phyloP scores from a whole-genome alignment of 2,888 invertebrate species.

The Chloroclystis v-ata region DNA sequence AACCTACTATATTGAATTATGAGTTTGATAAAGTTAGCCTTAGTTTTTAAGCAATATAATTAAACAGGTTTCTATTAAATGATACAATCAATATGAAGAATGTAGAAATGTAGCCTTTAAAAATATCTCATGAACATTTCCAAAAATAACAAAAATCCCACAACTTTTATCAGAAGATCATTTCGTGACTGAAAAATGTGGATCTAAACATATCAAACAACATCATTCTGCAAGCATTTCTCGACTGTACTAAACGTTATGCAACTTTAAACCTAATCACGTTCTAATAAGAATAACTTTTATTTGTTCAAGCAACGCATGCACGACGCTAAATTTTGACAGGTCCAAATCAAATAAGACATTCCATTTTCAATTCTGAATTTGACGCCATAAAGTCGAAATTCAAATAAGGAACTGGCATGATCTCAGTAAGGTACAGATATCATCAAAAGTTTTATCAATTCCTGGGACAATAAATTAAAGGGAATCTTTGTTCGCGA shows the following conservation, averaged over 20 bases:
- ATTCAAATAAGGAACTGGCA: background rate
- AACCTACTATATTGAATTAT: too few relatives aligned
- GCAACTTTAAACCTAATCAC: slow-evolving; percentile 5
- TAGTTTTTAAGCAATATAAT: too few relatives aligned
- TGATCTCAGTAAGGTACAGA: slow-evolving; percentile 22
- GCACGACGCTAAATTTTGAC: slow-evolving; percentile 13
- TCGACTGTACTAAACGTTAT: slow-evolving; percentile 1
- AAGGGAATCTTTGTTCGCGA: slow-evolving; percentile 27
- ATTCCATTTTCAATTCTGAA: slow-evolving; percentile 5
- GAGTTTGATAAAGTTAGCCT: too few relatives aligned
- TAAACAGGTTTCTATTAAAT: too few relatives aligned
- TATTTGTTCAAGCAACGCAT: background rate
- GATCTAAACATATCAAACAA: slow-evolving; percentile 23
- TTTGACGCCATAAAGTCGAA: background rate
- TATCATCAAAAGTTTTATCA: slow-evolving; percentile 32
- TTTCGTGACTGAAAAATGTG: slow-evolving; percentile 27
- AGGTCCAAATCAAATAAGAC: slow-evolving; percentile 4
- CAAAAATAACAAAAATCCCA: slow-evolving; percentile 15
- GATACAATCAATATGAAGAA: too few relatives aligned
- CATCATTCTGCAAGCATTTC: slow-evolving; percentile 20
- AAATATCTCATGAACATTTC: background rate
- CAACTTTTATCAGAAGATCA: slow-evolving; percentile 18
- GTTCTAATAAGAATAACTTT: slow-evolving; percentile 1
- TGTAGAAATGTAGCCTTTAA: too few relatives aligned
- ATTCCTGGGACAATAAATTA: slow-evolving; percentile 32